Evolutionary conservation across 2,888 invertebrate genomes (phyloP).

Genomic region (Lasius platythorax): DNA sequence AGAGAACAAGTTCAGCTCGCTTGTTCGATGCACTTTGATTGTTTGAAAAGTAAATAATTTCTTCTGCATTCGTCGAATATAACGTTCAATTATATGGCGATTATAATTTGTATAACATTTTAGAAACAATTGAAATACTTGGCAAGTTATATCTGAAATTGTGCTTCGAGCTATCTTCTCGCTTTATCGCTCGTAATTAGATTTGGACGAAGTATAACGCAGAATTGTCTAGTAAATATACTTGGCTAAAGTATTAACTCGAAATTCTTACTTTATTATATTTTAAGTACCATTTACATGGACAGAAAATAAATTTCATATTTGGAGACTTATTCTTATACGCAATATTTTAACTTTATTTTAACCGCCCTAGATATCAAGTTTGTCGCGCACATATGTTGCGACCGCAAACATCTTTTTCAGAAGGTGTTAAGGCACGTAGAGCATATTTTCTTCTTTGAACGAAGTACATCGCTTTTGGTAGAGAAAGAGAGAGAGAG

Average conservation of each 20-base stretch:
- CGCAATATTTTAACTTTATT: slow-evolving; percentile 22
- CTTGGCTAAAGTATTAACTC: not conserved
- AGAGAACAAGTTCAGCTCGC: not conserved
- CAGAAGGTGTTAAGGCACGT: slow-evolving; percentile 33
- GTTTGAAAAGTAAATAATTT: slow-evolving; percentile 19
- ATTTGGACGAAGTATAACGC: no score
- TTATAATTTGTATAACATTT: not conserved
- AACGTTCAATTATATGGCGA: not conserved
- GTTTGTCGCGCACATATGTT: not conserved
- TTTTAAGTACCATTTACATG: not conserved
- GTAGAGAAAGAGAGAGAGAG: not conserved
- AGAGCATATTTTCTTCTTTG: not conserved
- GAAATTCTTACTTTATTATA: not conserved
- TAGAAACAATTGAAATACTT: not conserved
- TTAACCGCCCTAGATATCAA: not conserved
- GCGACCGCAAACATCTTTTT: slow-evolving; percentile 48
- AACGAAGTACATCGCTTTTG: slow-evolving; percentile 10
- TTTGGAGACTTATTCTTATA: slow-evolving; percentile 3
- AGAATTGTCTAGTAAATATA: not conserved
- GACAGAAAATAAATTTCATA: not conserved
- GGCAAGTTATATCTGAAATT: not conserved
- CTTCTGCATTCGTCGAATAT: not conserved
- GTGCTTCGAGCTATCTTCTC: not conserved
- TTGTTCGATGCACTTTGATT: slow-evolving; percentile 2
- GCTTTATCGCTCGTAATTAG: not conserved